Evolutionary conservation across 1,140 invertebrate genomes (phyloP), one percentile per base, ranked within the genome.

Genomic region (Eurosta solidaginis): DNA sequence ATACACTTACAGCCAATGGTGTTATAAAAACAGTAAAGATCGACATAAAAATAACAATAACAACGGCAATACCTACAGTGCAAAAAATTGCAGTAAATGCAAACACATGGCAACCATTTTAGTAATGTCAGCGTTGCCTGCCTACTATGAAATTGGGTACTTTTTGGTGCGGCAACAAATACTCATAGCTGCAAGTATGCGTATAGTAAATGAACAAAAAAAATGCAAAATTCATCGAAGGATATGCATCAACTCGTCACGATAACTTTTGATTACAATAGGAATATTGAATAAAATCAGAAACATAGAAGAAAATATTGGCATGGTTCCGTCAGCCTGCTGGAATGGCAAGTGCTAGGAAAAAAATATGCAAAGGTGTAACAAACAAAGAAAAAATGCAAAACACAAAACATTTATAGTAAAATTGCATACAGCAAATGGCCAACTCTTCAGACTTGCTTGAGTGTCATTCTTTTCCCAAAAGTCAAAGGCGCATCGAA

Each of bases 251-350:
- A 68, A 54, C 14, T 33, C 14, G 36, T 63, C 17, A 14, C 59
- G 59, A 68, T 68, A 68, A 68, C 59, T 68, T 68, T 42, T 68
- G 59, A 68, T 68, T 68, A 68, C 59, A 68, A 68, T 68, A 33
- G 59, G 59, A 68, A 68, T 68, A 68, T 68, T 68, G 59, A 40
- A 33, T 68, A 68, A 68, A 42, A 68, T 68, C 59, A 68, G 25
- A 5, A 36, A 33, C 33, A 68, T 40, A 68, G 40, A 68, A 68
- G 59, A 20, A 68, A 68, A 68, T 68, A 68, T 42, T 68, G 33
- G 36, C 59, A 68, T n/a, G 33, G n/a, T 33, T n/a, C n/a, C 40
- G 59, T 68, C 59, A 68, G 59, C 17, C 29, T 68, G 59, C 40
- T 36, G 59, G 2, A 20, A 68, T 36, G n/a, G 22, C 59, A 40